Percentiles rank a stretch among this genome's conserved stretches.
phyloP scores from a whole-genome alignment of 1,140 invertebrate genomes.

The Gryon sp. region DNA sequence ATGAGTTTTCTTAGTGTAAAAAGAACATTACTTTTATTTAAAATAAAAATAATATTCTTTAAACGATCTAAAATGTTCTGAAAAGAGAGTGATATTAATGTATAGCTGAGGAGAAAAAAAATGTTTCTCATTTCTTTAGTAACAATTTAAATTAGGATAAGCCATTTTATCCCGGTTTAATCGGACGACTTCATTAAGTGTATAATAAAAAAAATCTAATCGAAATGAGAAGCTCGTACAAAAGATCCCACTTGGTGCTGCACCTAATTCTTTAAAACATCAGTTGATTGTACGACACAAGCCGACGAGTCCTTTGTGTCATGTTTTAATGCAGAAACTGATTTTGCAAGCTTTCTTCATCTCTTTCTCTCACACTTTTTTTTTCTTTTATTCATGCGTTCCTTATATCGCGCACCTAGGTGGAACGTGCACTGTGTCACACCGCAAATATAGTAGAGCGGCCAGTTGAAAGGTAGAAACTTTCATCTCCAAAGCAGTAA shows the following conservation, averaged over 20 bases:
- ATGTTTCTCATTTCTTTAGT: too few relatives aligned
- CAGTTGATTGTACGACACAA: constrained; percentile 40
- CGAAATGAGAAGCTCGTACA: constrained; percentile 21
- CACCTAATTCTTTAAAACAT: constrained; percentile 54
- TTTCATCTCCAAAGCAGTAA: constrained; percentile 59
- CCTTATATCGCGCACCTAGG: constrained; percentile 51
- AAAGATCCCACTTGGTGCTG: constrained; percentile 19
- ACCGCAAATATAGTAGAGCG: constrained; percentile 49
- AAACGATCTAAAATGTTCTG: too few relatives aligned
- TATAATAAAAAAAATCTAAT: constrained; percentile 21
- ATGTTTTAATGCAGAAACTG: constrained; percentile 53
- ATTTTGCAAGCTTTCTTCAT: constrained; percentile 46
- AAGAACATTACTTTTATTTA: too few relatives aligned
- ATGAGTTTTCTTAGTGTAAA: too few relatives aligned
- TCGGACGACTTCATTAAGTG: too few relatives aligned
- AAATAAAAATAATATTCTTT: too few relatives aligned
- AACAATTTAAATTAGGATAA: too few relatives aligned
- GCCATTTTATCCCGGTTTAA: too few relatives aligned
- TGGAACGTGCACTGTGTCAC: constrained; percentile 58
- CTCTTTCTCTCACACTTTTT: constrained; percentile 56
- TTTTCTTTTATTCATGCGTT: too few relatives aligned
- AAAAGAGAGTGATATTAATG: too few relatives aligned
- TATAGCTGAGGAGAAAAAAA: too few relatives aligned
- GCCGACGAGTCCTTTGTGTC: constrained; percentile 28
- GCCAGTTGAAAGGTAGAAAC: constrained; percentile 53